Evolutionary conservation across 1,140 invertebrate species (phyloP), one percentile per base, ranked within the genome.

Genomic region (Drosophila asahinai): DNA sequence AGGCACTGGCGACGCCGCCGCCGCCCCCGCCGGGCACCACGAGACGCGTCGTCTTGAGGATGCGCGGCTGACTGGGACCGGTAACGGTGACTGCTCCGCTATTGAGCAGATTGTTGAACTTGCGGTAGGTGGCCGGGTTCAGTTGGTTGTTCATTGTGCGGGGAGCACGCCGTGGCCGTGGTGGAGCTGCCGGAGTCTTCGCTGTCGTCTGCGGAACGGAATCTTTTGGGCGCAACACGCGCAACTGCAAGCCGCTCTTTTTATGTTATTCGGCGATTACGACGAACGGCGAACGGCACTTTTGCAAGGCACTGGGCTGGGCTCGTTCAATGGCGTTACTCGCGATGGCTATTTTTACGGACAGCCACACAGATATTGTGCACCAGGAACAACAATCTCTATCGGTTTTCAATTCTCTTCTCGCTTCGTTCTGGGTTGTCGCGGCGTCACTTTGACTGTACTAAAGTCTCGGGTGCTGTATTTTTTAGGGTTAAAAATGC

Each of bases 81-180:
- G 87, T 92, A 17, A 93, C 91, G 51, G 91, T 93, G 19, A 93
- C 92, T 33, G 92, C 90, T 43, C 92, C 92, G 80, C 92, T 93
- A 47, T 82, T 90, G 5, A 93, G 81, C 77, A 93, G 81, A 83
- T 93, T 93, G 72, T 93, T 93, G 60, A 93, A 93, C 83, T 93
- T 93, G 68, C 91, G 89, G 52, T 92, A 92, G 74, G 84, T 87
- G 45, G 92, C 80, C 74, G 83, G 92, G 67, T 80, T 92, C 47
- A 92, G 79, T 82, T 90, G 91, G 71, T 89, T 92, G 83, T 86
- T 92, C 91, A 92, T 92, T 52, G 27, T 83, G 67, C 59, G 49
- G 58, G 30, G 22, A 47, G 49, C n/a, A 77, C 70, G 55, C 68
- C 67, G 71, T 74, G 40, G 54, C 54, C 54, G 63, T 82, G 30